Evolutionary conservation across 2,888 invertebrate species (phyloP).

Genomic region (Dasysyrphus tricinctus): DNA sequence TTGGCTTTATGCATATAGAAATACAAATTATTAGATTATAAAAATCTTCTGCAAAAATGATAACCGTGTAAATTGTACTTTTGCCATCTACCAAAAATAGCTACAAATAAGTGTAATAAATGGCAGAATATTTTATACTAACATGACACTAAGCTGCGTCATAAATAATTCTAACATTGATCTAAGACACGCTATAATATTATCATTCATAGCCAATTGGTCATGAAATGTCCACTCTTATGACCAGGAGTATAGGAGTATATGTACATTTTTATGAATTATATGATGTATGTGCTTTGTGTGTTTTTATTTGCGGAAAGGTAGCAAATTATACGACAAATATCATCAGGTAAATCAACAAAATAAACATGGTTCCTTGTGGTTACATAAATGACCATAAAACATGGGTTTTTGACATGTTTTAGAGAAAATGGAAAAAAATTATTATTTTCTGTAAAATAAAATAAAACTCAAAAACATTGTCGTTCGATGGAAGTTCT

Average conservation of each 20-base stretch:
- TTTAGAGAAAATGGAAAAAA: not conserved
- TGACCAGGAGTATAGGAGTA: not conserved
- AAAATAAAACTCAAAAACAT: not conserved
- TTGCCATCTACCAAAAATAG: not conserved
- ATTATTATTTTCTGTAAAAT: not conserved
- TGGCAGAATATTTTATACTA: constrained; percentile 18
- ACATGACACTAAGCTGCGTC: constrained; percentile 29
- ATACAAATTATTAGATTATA: not conserved
- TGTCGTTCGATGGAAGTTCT: too few relatives aligned
- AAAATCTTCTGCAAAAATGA: not conserved
- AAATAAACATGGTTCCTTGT: not conserved
- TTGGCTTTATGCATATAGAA: not conserved
- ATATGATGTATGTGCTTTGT: not conserved
- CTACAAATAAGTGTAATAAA: constrained; percentile 18
- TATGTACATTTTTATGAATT: constrained; percentile 15
- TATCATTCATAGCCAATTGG: constrained; percentile 31
- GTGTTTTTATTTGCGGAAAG: not conserved
- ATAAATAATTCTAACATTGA: constrained; percentile 26
- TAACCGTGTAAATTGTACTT: not conserved
- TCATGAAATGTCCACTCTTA: constrained; percentile 24
- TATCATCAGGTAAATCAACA: not conserved
- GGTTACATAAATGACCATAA: not conserved
- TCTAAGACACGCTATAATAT: constrained; percentile 22
- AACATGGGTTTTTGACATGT: not conserved
- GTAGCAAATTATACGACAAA: not conserved